phyloP scores from a whole-genome alignment of 2,797 vertebrate species.

The Brotula barbata region DNA sequence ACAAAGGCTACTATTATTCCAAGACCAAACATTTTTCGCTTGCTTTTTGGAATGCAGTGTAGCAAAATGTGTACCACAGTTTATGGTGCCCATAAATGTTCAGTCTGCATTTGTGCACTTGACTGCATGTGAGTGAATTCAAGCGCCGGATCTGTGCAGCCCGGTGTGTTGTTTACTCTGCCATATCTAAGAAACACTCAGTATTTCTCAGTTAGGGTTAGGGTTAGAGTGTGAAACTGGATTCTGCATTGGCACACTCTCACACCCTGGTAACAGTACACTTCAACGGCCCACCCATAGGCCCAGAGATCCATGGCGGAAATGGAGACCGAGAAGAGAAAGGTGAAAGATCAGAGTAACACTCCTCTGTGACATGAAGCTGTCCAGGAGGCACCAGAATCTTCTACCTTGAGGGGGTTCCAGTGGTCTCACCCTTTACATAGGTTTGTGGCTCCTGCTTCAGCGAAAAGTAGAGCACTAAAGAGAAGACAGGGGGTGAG shows the following conservation, averaged over 20 bases:
- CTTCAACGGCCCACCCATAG: slow-evolving; percentile 42
- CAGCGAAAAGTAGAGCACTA: slow-evolving; percentile 37
- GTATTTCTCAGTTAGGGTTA: slow-evolving; percentile 67
- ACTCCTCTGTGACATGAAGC: slow-evolving; percentile 63
- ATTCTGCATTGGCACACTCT: slow-evolving; percentile 55
- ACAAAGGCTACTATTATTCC: too few relatives aligned
- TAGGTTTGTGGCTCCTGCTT: slow-evolving; percentile 34
- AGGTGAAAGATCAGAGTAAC: slow-evolving; percentile 66
- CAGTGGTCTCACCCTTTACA: slow-evolving; percentile 35
- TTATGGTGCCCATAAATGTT: too few relatives aligned
- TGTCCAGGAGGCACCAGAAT: slow-evolving; percentile 38
- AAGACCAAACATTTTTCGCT: too few relatives aligned
- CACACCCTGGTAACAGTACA: slow-evolving; percentile 68
- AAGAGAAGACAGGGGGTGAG: slow-evolving; percentile 54
- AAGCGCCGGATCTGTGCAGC: background rate
- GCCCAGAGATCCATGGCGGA: slow-evolving; percentile 27
- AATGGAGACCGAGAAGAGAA: slow-evolving; percentile 52
- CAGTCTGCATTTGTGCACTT: too few relatives aligned
- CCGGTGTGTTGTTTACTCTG: slow-evolving; percentile 54
- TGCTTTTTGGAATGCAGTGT: too few relatives aligned
- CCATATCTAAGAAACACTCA: slow-evolving; percentile 59
- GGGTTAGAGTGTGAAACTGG: slow-evolving; percentile 46
- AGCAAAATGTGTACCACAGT: too few relatives aligned
- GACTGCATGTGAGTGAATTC: background rate
- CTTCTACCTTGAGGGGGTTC: slow-evolving; percentile 48